phyloP scores from a whole-genome alignment of 2,113 vertebrate species.

The Cettia cetti region DNA sequence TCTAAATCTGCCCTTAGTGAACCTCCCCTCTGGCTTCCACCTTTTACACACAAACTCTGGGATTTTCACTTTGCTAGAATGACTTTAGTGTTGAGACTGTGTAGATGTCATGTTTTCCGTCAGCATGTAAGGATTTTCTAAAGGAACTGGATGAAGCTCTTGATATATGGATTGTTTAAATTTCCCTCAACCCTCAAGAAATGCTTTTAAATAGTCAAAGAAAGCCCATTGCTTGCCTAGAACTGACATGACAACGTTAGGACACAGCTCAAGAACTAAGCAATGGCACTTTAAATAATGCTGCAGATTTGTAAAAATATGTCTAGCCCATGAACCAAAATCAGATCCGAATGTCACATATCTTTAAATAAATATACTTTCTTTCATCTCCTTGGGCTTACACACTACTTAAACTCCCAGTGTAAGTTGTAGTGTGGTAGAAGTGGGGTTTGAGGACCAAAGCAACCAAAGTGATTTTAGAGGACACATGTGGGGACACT shows the following conservation, averaged over 20 bases:
- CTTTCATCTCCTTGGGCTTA: neutral
- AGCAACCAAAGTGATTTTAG: neutral
- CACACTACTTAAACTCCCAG: neutral
- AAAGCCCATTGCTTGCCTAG: accelerated
- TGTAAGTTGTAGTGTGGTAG: neutral
- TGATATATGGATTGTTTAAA: neutral
- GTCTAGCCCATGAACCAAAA: neutral
- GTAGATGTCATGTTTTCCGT: neutral
- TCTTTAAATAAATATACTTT: neutral
- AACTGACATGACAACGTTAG: neutral
- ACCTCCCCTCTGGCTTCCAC: neutral
- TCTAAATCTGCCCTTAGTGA: neutral
- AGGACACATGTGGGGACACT: neutral
- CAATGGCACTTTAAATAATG: neutral
- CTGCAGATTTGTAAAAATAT: neutral
- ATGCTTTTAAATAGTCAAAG: neutral
- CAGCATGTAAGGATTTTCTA: neutral
- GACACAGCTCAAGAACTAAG: neutral
- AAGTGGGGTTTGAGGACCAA: neutral
- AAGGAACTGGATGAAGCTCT: neutral
- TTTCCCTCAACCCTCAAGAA: neutral
- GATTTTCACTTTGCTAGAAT: neutral
- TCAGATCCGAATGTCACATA: neutral
- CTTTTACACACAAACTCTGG: neutral
- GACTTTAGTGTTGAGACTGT: neutral